A percentile compares a stretch with the other conserved stretches of the same genome.
phyloP scores from a whole-genome alignment of 2,113 vertebrate genomes.

The Platichthys flesus region DNA sequence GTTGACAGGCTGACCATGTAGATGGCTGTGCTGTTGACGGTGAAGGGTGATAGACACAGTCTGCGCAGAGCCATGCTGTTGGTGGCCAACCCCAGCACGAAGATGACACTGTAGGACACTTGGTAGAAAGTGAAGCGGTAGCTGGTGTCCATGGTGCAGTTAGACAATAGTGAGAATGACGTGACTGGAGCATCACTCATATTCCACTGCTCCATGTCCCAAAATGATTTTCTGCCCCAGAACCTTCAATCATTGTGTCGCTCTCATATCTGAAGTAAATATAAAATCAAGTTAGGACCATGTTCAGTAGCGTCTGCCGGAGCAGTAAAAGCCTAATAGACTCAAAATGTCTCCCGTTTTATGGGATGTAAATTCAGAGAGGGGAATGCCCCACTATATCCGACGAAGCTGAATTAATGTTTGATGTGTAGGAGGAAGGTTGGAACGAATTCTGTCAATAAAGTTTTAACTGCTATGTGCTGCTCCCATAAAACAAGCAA shows the following conservation, averaged over 20 bases:
- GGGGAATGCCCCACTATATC: constrained; percentile 2
- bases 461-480: constrained; percentile 43
- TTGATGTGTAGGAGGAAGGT: constrained; percentile 30
- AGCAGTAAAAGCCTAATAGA: constrained; percentile 52
- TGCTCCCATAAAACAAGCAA: constrained; percentile 57
- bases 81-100: constrained; percentile 74
- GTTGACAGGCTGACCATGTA: constrained; percentile 78
- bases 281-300: background rate
- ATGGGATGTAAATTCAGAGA: constrained; percentile 65
- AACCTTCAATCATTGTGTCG: background rate
- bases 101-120: constrained; percentile 81
- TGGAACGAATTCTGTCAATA: constrained; percentile 28
- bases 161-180: constrained; percentile 21
- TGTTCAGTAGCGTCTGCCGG: background rate
- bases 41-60: constrained; percentile 60
- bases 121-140: constrained; percentile 80
- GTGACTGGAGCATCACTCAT: constrained; percentile 30
- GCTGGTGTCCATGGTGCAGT: constrained; percentile 79
- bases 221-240: background rate
- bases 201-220: constrained; percentile 72
- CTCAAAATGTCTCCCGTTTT: constrained; percentile 13
- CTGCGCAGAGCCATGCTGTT: constrained; percentile 71
- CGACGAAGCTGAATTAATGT: constrained; percentile 34
- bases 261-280: constrained; percentile 26
- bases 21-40: constrained; percentile 70